phyloP scores from a whole-genome alignment of 2,797 vertebrate species.

The Sternotherus odoratus region DNA sequence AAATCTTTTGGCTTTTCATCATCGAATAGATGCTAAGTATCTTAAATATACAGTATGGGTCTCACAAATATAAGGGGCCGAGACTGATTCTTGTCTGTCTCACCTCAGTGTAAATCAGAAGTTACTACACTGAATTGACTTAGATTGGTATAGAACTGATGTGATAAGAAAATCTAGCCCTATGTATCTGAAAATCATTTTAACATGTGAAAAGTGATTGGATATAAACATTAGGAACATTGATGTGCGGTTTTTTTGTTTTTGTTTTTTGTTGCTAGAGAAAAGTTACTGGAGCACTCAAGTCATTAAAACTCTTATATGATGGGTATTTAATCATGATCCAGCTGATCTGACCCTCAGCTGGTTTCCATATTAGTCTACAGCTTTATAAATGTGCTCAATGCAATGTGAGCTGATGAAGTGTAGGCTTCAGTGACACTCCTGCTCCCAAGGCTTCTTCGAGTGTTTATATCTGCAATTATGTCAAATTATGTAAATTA shows the following conservation, averaged over 20 bases:
- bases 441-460: conserved; percentile 40
- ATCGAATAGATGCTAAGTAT: neutral
- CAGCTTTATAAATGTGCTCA: conserved; percentile 42
- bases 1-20: neutral
- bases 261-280: neutral
- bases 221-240: neutral
- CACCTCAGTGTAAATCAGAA: neutral
- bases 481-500: conserved; percentile 59
- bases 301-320: neutral
- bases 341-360: neutral
- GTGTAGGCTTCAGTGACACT: conserved; percentile 25
- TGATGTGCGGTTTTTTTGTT: neutral
- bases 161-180: neutral
- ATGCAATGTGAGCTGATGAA: neutral
- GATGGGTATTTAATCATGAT: neutral
- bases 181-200: neutral
- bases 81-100: neutral
- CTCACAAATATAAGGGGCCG: neutral
- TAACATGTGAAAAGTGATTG: neutral
- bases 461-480: conserved; percentile 55
- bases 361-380: neutral
- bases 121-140: neutral
- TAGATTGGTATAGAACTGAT: neutral
- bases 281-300: neutral
- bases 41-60: neutral